These are phyloP conservation scores for Syndactyla subalaris DNA, from an alignment of 2,797 vertebrate genomes.

Conservation along the genomic window DNA sequence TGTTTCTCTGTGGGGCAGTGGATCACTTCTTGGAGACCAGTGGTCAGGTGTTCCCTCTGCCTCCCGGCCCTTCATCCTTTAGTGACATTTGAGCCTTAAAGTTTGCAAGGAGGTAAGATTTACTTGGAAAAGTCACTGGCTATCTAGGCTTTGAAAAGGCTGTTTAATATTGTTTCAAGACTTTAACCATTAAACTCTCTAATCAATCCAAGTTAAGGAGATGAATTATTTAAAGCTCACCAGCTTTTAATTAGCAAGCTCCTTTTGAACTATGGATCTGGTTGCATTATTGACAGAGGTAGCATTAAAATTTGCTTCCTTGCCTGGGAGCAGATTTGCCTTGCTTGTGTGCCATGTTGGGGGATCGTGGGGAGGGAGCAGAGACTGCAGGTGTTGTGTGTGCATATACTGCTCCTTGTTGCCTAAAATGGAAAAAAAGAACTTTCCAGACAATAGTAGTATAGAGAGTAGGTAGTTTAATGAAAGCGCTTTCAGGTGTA, in stretches of 20 bases:
- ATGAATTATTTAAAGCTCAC: constrained; percentile 99
- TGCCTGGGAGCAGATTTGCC: constrained; percentile 65
- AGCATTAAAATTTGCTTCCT: constrained; percentile 78
- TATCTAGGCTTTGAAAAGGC: constrained; percentile 74
- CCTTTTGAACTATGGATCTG: constrained; percentile 95
- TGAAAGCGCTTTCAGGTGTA: no score
- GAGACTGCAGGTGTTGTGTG: neutral
- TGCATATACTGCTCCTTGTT: neutral
- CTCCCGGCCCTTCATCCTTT: neutral
- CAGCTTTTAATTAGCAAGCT: constrained; percentile 98
- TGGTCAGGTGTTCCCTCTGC: neutral
- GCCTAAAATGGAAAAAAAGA: no score
- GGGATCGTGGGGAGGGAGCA: neutral
- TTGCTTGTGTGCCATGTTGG: neutral
- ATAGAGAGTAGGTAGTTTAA: no score
- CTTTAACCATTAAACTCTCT: constrained; percentile 92
- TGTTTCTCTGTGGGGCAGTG: neutral
- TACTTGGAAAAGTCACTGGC: constrained; percentile 57
- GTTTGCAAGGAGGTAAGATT: constrained; percentile 42
- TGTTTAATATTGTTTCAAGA: constrained; percentile 98
- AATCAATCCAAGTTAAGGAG: constrained; percentile 99
- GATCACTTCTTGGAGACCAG: neutral
- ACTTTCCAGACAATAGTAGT: no score
- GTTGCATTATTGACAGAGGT: constrained; percentile 93
- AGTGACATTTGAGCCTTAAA: constrained; percentile 10